Conservation (phyloP, 2,113 vertebrate species). For the Aptenodytes patagonicus region DNA sequence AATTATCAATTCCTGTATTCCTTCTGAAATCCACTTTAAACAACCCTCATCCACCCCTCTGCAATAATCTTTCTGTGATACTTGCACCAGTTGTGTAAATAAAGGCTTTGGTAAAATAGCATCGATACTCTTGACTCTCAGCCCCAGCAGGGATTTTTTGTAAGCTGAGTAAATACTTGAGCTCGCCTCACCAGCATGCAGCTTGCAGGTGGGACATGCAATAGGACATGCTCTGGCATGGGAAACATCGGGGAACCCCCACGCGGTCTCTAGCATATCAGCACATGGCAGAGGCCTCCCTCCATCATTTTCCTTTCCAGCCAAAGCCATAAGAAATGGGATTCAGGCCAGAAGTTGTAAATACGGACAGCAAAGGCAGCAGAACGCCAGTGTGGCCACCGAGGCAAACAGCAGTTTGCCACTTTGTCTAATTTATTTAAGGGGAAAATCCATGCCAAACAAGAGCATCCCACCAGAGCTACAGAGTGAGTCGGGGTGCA, state of each 20-base stretch:
- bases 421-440: background rate
- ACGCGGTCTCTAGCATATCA: fast-evolving
- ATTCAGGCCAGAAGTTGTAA: background rate
- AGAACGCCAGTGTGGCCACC: background rate
- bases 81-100: background rate
- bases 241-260: background rate
- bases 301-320: background rate
- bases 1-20: background rate
- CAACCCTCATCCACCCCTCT: background rate
- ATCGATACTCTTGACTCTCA: background rate
- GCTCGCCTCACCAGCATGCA: background rate
- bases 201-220: background rate
- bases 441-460: background rate
- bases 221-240: background rate
- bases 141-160: background rate
- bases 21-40: background rate
- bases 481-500: fast-evolving
- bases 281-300: background rate
- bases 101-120: background rate
- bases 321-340: background rate
- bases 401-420: background rate
- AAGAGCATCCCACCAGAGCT: background rate
- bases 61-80: background rate
- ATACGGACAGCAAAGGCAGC: background rate
- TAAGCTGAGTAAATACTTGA: background rate